Base-by-base conservation (phyloP, 2,888 invertebrate genomes). In the Diloba caeruleocephala region DNA sequence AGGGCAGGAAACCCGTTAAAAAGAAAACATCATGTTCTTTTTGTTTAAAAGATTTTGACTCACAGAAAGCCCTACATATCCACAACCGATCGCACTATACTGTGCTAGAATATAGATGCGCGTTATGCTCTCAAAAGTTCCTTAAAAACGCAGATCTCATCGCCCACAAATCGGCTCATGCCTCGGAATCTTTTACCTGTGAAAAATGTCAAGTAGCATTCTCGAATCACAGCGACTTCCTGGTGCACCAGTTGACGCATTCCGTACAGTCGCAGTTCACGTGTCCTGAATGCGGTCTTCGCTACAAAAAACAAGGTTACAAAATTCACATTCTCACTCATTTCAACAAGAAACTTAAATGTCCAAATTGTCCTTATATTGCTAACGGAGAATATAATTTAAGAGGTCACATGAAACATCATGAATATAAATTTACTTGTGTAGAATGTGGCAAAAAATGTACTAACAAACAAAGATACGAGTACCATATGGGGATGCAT, bases 171-270 rank as follows among this genome's bases (percentile, higher is more conserved):
- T 9, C 10, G 0, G 6, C 34, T 0, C 82, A 82, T 10, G 50
- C 25, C 0, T 8, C 39, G 2, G 71, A 77, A 15, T 41, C 51
- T 1, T 55, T 54, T 1, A 63, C 78, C 0, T 82, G 82, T 8
- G 55, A 57, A 3, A 37, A 57, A 14, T 80, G 80, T 15, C 56
- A 77, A 43, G 26, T 71, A 0, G 75, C 76, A 0, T 82, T 76
- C n/a, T 68, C 76, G 0, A 50, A 73, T n/a, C 73, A 79, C 21
- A 46, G 64, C 0, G 74, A 78, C 1, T 82, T 51, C 8, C 14
- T 79, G 1, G 29, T 63, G 0, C 82, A 82, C 9, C 52, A 64
- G 3, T 8, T 62, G 0, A 45, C 14, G 0, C 82, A 81, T 21
- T n/a, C 25, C 1, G 51, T 39, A 0, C 15, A 10, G 2, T 1